These are phyloP conservation scores for Synanthedon vespiformis DNA, from an alignment of 2,888 invertebrate species.

Conservation along the genomic window DNA sequence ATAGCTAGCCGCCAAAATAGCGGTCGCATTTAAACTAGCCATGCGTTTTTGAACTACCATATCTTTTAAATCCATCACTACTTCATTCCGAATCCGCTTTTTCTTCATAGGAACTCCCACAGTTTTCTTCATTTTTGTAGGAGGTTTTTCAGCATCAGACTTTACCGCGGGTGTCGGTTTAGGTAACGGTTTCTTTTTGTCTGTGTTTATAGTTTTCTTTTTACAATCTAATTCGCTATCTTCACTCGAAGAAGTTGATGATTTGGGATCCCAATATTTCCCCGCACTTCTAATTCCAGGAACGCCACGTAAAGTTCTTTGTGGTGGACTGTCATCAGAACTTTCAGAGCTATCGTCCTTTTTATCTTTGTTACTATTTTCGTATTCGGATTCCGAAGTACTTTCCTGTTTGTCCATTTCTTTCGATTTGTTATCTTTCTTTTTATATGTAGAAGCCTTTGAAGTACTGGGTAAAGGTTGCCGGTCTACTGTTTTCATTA, in stretches of 20 bases:
- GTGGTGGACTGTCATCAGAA: slow-evolving; percentile 67
- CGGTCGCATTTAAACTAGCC: slow-evolving; percentile 92
- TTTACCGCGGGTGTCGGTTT: slow-evolving; percentile 40
- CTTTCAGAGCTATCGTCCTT: slow-evolving; percentile 57
- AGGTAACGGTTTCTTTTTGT: slow-evolving; percentile 50
- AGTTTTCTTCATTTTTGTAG: slow-evolving; percentile 57
- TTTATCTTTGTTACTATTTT: slow-evolving; percentile 47
- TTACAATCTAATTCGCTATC: slow-evolving; percentile 62
- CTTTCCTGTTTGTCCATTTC: slow-evolving; percentile 53
- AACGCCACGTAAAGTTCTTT: slow-evolving; percentile 75
- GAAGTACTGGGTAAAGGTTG: slow-evolving; percentile 65
- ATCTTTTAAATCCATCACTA: slow-evolving; percentile 85
- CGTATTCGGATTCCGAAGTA: slow-evolving; percentile 64
- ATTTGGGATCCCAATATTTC: slow-evolving; percentile 87
- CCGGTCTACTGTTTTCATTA: slow-evolving; percentile 59
- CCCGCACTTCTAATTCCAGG: slow-evolving; percentile 82
- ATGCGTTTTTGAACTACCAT: slow-evolving; percentile 91
- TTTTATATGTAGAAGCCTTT: slow-evolving; percentile 51
- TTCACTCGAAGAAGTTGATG: slow-evolving; percentile 73
- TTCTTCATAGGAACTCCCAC: slow-evolving; percentile 59
- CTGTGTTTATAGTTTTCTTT: slow-evolving; percentile 31
- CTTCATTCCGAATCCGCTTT: slow-evolving; percentile 71
- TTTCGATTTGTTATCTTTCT: slow-evolving; percentile 52
- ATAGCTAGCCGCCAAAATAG: slow-evolving; percentile 90
- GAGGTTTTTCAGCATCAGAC: slow-evolving; percentile 62